Percentiles rank a stretch among this genome's conserved stretches.
phyloP scores from a whole-genome alignment of 2,888 invertebrate species.

The Spodoptera exigua region DNA sequence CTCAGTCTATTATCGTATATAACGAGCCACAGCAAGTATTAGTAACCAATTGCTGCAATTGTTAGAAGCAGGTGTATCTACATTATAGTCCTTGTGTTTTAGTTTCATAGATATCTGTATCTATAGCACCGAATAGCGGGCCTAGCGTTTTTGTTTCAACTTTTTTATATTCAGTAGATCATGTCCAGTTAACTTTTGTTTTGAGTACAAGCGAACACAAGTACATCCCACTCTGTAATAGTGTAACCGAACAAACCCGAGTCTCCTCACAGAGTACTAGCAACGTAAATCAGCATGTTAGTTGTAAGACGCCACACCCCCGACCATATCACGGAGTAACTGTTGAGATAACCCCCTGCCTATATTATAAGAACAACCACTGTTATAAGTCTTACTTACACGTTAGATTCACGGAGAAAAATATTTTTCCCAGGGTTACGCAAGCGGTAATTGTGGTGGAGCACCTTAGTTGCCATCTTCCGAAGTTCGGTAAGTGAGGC shows the following conservation, averaged over 20 bases:
- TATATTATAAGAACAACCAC: slow-evolving; percentile 81
- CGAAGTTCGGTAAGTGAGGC: slow-evolving; percentile 89
- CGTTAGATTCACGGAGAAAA: slow-evolving; percentile 89
- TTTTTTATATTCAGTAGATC: slow-evolving; percentile 73
- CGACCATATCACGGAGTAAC: slow-evolving; percentile 77
- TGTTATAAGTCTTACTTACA: slow-evolving; percentile 86
- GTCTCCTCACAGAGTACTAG: slow-evolving; percentile 75
- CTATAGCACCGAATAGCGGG: slow-evolving; percentile 82
- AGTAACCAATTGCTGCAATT: slow-evolving; percentile 77
- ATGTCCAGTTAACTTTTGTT: slow-evolving; percentile 69
- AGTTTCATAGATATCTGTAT: slow-evolving; percentile 77
- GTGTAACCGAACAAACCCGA: slow-evolving; percentile 66
- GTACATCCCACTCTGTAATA: slow-evolving; percentile 69
- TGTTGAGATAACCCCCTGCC: slow-evolving; percentile 69
- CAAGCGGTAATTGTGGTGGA: slow-evolving; percentile 90
- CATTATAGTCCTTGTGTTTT: slow-evolving; percentile 75
- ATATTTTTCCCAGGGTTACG: slow-evolving; percentile 90
- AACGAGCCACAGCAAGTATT: slow-evolving; percentile 71
- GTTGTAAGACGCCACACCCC: slow-evolving; percentile 79
- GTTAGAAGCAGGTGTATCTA: slow-evolving; percentile 77
- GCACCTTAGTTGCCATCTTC: slow-evolving; percentile 89
- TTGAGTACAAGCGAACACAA: slow-evolving; percentile 70
- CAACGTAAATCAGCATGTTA: slow-evolving; percentile 81
- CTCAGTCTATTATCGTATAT: slow-evolving; percentile 70
- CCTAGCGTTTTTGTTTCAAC: slow-evolving; percentile 76